These are phyloP conservation scores for Aproaerema taeniolella DNA, from an alignment of 2,888 invertebrate genomes.

Conservation along the genomic window DNA sequence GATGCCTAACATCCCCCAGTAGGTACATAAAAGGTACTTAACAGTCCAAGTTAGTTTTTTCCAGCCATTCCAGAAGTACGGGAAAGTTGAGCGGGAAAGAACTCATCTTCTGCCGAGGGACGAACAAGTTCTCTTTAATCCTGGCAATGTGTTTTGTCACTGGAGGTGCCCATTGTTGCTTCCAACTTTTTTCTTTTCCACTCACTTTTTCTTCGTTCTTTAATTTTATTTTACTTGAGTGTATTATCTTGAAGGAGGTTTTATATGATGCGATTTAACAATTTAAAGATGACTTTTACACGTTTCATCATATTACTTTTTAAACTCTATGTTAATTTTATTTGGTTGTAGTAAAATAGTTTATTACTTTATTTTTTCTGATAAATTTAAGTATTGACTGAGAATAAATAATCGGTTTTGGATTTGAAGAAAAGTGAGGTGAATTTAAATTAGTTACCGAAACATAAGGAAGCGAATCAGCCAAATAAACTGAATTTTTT, in stretches of 20 bases:
- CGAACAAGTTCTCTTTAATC: no score
- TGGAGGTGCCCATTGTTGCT: conserved; percentile 57
- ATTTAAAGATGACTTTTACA: no score
- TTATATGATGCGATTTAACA: not conserved
- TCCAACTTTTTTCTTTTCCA: conserved; percentile 46
- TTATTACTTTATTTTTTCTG: not conserved
- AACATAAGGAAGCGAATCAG: no score
- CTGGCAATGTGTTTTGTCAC: conserved; percentile 72
- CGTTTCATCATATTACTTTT: no score
- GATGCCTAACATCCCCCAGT: no score
- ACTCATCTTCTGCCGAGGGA: no score
- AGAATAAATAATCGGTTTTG: not conserved
- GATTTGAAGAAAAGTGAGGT: not conserved
- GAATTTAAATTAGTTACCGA: no score
- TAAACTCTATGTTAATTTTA: no score
- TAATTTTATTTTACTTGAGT: conserved; percentile 57
- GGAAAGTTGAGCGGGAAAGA: conserved; percentile 10
- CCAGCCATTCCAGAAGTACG: no score
- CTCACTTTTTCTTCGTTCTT: conserved; percentile 57
- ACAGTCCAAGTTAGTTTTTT: no score
- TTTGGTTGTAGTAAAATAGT: not conserved
- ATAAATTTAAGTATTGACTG: not conserved
- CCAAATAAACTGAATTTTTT: no score
- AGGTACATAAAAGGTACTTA: no score
- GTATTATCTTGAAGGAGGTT: conserved; percentile 41